Conservation (phyloP, 2,797 vertebrate genomes). For the Eurystomus glaucurus region DNA sequence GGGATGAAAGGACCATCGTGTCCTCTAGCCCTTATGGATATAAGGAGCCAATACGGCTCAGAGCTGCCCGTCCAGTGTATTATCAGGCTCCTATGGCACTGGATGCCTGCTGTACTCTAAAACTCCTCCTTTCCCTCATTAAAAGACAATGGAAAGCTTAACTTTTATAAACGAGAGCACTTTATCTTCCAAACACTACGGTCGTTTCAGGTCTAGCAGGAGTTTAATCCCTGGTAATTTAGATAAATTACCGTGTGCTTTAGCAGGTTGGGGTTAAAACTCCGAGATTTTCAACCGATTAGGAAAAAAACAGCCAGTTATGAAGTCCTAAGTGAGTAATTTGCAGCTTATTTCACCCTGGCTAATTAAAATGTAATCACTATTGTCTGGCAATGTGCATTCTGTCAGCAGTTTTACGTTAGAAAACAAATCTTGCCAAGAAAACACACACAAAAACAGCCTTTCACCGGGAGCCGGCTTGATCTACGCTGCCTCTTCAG, state of each 20-base stretch:
- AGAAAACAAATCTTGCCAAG: constrained; percentile 71
- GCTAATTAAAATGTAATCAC: constrained; percentile 83
- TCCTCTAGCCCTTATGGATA: neutral
- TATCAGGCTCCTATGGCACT: neutral
- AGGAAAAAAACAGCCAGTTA: neutral
- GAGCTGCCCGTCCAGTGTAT: neutral
- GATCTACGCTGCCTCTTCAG: constrained; percentile 47
- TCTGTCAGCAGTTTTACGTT: constrained; percentile 78
- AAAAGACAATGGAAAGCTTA: neutral
- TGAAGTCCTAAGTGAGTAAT: constrained; percentile 76
- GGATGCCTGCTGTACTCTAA: neutral
- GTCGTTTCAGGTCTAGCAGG: neutral
- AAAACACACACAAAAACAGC: constrained; percentile 44
- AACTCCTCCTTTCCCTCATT: neutral
- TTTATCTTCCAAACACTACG: constrained; percentile 30
- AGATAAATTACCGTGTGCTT: constrained; percentile 24
- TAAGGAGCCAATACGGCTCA: neutral
- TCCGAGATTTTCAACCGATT: constrained; percentile 47
- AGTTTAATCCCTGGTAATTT: constrained; percentile 60
- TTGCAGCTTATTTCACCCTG: constrained; percentile 60
- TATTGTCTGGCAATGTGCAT: constrained; percentile 66
- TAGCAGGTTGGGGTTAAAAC: constrained; percentile 60
- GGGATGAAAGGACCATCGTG: neutral
- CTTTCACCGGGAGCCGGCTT: constrained; percentile 58
- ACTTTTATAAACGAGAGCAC: neutral